Base-by-base conservation (phyloP, 1,140 invertebrate genomes). In the Coboldia fuscipes region DNA sequence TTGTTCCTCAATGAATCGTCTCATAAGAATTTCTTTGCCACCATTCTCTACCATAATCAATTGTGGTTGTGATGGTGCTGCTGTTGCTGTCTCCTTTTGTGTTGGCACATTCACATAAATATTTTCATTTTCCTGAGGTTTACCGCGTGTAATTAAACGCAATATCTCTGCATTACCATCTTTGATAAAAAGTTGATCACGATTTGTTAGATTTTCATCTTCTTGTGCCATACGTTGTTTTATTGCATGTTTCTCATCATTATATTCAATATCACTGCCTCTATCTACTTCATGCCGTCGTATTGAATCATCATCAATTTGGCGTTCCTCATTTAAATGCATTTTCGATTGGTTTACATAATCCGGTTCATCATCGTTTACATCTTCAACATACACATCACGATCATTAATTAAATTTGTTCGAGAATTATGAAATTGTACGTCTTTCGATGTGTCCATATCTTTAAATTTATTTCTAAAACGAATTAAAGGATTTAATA, bases 141-240 rank as follows among this genome's bases (percentile, higher is more conserved):
- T 51, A 9, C 73, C 75, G 45, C 77, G 61, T 0, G 77, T 80
- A 18, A 81, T 70, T n/a, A 84, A 54, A 39, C 77, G 59, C 28
- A 84, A 54, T 32, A 84, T 78, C 58, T 83, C 80, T 1, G 78
- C 72, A 43, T 81, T 79, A 0, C 79, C 80, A 45, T 83, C 77
- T 44, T 77, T 68, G 16, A 78, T 78, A 45, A 76, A 82, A 42
- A 71, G 67, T 42, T 75, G 72, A 41, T 80, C 75, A 23, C 75
- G 55, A 14, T 59, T 62, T 13, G 29, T 33, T 32, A 45, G 45
- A 12, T 41, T 34, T 17, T 43, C 39, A 13, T 34, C 37, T 28
- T 41, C 37, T 21, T 43, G 36, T 24, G 33, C 53, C 54, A 30
- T 37, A 39, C 36, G 39, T 22, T 44, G 45, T 16, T 47, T 51